Base-by-base conservation (phyloP, 2,888 invertebrate genomes). In the Phyllotreta cruciferae region DNA sequence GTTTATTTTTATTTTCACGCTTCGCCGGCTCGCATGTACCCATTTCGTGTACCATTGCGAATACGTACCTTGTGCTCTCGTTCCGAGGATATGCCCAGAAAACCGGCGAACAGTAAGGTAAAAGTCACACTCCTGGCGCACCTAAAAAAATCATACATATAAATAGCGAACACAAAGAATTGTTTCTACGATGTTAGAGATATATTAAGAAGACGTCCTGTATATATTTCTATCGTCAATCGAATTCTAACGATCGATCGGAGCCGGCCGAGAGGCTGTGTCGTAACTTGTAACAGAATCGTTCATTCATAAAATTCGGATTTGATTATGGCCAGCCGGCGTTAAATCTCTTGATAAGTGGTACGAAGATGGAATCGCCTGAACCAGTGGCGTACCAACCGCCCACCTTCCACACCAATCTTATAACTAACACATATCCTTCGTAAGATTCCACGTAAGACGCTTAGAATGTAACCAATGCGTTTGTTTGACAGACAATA, bases 41-140 rank as follows among this genome's bases (percentile, higher is more conserved):
- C 10, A 60, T 34, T 35, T 42, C 13, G 36, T n/a, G n/a, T n/a
- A n/a, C n/a, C n/a, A n/a, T n/a, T 45, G 39, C n/a, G 52, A 60
- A 47, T 35, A 61, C 67, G 71, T 71, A 77, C 77, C 72, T 77
- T 78, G 66, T 76, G 77, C 69, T 77, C 77, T 61, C 74, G 68
- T 68, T 75, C 75, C 42, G 70, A 66, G 52, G 68, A 64, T 44
- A 69, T 65, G 57, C 66, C 68, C 34, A 70, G 54, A 7, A 70
- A 58, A 41, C 67, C 63, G 53, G 70, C 69, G n/a, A 74, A 57
- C 44, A 73, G 45, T 37, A 71, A 56, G 11, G 69, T 60, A 24
- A 68, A 62, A 36, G 64, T 57, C 63, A 64, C 63, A 60, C 37
- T 61, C 57, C 60, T 49, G 52, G 54, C 56, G 60, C 62, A 65